These are phyloP conservation scores for Mormyrus iriodes DNA, from an alignment of 2,113 vertebrate species.

Conservation along the genomic window DNA sequence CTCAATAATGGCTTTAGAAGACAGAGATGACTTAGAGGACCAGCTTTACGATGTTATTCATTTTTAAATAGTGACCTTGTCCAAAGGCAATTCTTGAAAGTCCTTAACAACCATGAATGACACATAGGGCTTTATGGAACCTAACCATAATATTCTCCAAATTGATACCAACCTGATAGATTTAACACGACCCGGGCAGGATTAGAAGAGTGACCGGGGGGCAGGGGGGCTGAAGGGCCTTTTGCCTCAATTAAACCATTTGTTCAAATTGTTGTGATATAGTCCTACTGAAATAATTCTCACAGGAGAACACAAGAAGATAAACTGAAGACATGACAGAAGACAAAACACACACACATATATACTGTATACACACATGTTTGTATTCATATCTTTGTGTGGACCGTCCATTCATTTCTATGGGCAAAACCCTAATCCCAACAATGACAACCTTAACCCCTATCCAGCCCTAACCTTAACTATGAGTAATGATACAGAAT, in stretches of 20 bases:
- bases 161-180: neutral
- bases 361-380: neutral
- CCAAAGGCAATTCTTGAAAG: neutral
- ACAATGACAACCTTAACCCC: neutral
- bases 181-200: neutral
- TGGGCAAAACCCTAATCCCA: neutral
- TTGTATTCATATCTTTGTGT: too few species aligned
- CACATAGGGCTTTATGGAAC: neutral
- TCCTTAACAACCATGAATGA: neutral
- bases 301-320: neutral
- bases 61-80: conserved; percentile 13
- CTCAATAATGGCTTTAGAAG: conserved; percentile 10
- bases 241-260: neutral
- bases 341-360: neutral
- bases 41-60: neutral
- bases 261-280: neutral
- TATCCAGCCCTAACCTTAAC: neutral
- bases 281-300: neutral
- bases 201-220: neutral
- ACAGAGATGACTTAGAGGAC: neutral
- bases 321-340: neutral
- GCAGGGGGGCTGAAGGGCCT: too few species aligned
- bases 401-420: neutral
- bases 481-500: neutral
- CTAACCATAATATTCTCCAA: neutral